Conservation (phyloP, 2,888 invertebrate genomes). For the Macrosoma leucophasiata region DNA sequence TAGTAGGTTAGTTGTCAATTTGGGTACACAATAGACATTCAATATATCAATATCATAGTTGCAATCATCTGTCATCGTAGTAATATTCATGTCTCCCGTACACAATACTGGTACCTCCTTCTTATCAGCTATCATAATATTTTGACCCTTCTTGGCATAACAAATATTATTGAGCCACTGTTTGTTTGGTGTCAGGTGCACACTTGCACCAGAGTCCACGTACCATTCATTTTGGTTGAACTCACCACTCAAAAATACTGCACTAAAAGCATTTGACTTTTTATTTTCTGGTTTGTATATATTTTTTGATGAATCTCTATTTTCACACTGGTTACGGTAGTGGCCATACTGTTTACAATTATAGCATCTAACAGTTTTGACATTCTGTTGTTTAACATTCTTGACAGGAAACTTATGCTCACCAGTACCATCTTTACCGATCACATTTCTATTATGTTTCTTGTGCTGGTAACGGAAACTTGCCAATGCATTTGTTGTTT, state of each 20-base stretch:
- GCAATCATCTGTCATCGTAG: constrained; percentile 6
- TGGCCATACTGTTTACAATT: constrained; percentile 20
- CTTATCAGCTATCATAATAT: constrained; percentile 17
- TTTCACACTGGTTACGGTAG: constrained; percentile 11
- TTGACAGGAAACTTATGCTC: not conserved
- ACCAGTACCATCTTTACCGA: not conserved
- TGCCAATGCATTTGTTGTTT: constrained; percentile 5
- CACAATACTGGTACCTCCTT: constrained; percentile 12
- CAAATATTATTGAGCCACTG: constrained; percentile 11
- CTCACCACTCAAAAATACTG: constrained; percentile 21
- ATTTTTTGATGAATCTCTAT: constrained; percentile 3
- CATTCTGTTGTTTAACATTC: constrained; percentile 1
- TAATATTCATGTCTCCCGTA: constrained; percentile 17
- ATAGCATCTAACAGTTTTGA: constrained; percentile 15
- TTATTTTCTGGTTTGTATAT: no score
- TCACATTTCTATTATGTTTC: constrained; percentile 2
- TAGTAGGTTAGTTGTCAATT: constrained; percentile 12
- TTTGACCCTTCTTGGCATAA: constrained; percentile 7
- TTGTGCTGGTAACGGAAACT: not conserved
- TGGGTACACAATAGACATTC: constrained; percentile 14
- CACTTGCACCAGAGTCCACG: constrained; percentile 24
- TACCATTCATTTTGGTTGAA: constrained; percentile 24
- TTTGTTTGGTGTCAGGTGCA: constrained; percentile 21
- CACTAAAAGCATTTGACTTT: constrained; percentile 21
- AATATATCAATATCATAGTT: constrained; percentile 10